phyloP scores from a whole-genome alignment of 2,888 invertebrate genomes.

The Drosophila lutescens region DNA sequence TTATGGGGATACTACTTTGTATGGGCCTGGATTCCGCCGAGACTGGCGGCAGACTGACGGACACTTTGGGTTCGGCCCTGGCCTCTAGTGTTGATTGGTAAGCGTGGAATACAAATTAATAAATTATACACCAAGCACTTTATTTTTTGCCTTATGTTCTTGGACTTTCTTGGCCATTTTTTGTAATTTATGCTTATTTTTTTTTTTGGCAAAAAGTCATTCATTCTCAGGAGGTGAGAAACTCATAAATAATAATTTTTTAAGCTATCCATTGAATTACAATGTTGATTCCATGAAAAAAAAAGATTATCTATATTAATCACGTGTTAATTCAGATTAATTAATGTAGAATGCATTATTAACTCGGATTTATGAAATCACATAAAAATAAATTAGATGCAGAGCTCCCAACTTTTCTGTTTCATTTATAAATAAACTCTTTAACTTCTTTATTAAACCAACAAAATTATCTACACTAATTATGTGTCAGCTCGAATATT shows the following conservation, averaged over 20 bases:
- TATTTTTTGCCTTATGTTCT: conserved; percentile 38
- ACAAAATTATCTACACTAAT: conserved; percentile 9
- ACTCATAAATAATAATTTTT: neutral
- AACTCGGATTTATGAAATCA: too few species aligned
- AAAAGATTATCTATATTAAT: neutral
- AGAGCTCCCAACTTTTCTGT: too few species aligned
- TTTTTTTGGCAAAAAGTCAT: conserved; percentile 8
- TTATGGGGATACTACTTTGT: neutral
- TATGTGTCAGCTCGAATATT: conserved; percentile 4
- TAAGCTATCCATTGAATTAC: neutral
- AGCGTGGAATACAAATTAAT: conserved; percentile 70
- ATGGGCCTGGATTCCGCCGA: conserved; percentile 25
- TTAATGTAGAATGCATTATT: too few species aligned
- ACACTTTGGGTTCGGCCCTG: conserved; percentile 22
- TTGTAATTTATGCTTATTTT: conserved; percentile 16
- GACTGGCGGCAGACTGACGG: conserved; percentile 34
- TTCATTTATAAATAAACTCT: neutral
- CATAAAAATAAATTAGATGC: too few species aligned
- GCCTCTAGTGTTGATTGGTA: conserved; percentile 39
- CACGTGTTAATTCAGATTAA: neutral
- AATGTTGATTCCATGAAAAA: neutral
- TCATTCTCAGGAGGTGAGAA: conserved; percentile 1
- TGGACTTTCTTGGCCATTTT: conserved; percentile 26
- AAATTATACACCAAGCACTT: conserved; percentile 54
- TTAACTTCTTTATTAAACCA: conserved; percentile 7